Base-by-base conservation (phyloP, 2,888 invertebrate genomes). In the Bugulina stolonifera region DNA sequence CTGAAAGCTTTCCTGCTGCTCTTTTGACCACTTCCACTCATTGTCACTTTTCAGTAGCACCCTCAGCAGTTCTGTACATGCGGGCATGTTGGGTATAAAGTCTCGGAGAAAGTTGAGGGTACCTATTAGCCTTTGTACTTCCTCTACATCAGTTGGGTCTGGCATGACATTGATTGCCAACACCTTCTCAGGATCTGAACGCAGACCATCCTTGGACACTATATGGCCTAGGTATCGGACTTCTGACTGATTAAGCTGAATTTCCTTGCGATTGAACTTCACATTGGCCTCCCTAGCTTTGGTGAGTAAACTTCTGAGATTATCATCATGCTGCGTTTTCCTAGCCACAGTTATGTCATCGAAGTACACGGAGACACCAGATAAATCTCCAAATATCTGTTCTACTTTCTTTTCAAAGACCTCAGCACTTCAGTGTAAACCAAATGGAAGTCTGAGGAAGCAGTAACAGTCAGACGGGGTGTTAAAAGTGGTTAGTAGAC, bases 281-380 rank as follows among this genome's bases (percentile, higher is more conserved):
- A 76, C 58, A 52, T 74, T 73, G 10, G 64, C 58, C 32, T 75
- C 71, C 27, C 69, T 32, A 10, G 73, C 73, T 29, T 73, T 54
- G 57, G 73, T 55, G 69, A 77, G 69, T 10, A 77, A 73, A 64
- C 69, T 74, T 3, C 14, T 3, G n/a, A 76, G 55, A 18, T 72
- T 74, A 3, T 34, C 54, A 72, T 75, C 74, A 73, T 76, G 78
- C 71, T 74, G 74, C 55, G 73, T 58, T 55, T 43, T 55, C 23
- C 71, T 76, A 23, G 74, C 73, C 25, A 77, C 74, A 27, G 76
- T 74, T 69, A 76, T 35, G 55, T 76, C 74, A 71, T 75, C 75
- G 54, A 73, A 69, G 1, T 76, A 73, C 54, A 75, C 72, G 14
- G 57, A 22, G 1, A 74, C 75, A 54, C 75, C 74, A 29, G 57